Percentiles rank a stretch among this genome's conserved stretches.
Evolutionary conservation across 92 coral and sea anemone genomes (phyloP).

Genomic region (Scolanthus callimorphus): DNA sequence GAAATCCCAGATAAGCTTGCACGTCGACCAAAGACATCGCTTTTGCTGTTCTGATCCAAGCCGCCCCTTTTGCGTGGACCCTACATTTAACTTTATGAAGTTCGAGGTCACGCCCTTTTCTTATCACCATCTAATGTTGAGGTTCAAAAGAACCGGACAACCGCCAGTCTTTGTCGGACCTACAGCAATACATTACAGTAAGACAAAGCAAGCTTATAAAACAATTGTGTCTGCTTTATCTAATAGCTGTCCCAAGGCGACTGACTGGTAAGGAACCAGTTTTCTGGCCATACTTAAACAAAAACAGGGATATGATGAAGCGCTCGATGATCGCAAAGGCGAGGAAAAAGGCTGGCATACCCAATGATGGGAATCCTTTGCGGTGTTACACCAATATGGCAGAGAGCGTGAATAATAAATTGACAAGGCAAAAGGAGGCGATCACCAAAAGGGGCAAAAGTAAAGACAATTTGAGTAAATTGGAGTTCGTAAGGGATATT

Average conservation of each 20-base stretch:
- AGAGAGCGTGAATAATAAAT: constrained; percentile 41
- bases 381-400: constrained; percentile 33
- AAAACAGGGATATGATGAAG: constrained; percentile 20
- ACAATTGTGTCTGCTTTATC: constrained; percentile 12
- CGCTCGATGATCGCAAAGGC: constrained; percentile 26
- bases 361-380: constrained; percentile 31
- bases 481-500: constrained; percentile 29
- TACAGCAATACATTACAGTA: constrained; percentile 16
- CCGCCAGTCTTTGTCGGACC: constrained; percentile 30
- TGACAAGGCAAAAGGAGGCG: constrained; percentile 46
- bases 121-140: constrained; percentile 28
- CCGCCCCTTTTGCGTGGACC: constrained; percentile 8
- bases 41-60: no score
- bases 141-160: not conserved
- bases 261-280: constrained; percentile 11
- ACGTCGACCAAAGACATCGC: no score
- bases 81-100: constrained; percentile 1
- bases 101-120: no score
- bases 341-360: constrained; percentile 42
- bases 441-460: constrained; percentile 19
- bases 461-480: constrained; percentile 26
- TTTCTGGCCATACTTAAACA: constrained; percentile 29
- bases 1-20: no score
- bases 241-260: constrained; percentile 5
- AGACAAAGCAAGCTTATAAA: constrained; percentile 1